Conservation (phyloP, 2,113 vertebrate genomes). For the Xiphophorus hellerii region DNA sequence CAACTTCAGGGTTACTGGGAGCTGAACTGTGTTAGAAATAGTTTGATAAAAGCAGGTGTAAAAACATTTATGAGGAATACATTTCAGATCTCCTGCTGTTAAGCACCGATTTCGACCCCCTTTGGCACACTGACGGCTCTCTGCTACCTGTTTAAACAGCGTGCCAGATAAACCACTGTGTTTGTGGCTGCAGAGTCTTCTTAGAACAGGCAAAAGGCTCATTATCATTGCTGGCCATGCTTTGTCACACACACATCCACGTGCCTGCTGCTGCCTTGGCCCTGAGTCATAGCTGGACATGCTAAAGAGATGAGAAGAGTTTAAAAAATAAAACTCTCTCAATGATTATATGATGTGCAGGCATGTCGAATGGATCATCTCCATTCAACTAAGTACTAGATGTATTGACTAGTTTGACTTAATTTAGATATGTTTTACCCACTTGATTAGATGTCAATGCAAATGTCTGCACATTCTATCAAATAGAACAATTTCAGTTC, state of each 20-base stretch:
- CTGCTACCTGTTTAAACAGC: slow-evolving; percentile 52
- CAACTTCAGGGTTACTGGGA: no score
- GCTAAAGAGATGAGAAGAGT: slow-evolving; percentile 3
- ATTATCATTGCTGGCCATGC: slow-evolving; percentile 8
- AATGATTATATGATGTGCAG: slow-evolving; percentile 7
- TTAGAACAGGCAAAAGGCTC: slow-evolving; percentile 5
- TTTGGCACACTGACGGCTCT: slow-evolving; percentile 3
- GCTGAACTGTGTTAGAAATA: no score
- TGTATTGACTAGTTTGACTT: no score
- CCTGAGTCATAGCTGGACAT: slow-evolving; percentile 13
- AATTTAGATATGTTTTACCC: not conserved
- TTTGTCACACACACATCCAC: slow-evolving; percentile 38
- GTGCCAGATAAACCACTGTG: slow-evolving; percentile 52
- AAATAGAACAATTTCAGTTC: slow-evolving; percentile 15
- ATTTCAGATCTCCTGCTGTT: slow-evolving; percentile 1
- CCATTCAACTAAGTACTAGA: not conserved
- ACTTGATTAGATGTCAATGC: not conserved
- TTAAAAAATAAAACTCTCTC: not conserved
- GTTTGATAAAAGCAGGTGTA: no score
- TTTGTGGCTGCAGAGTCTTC: slow-evolving; percentile 9
- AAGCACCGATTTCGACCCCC: not conserved
- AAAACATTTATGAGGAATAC: not conserved
- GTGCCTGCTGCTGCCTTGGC: slow-evolving; percentile 19
- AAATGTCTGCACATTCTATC: no score
- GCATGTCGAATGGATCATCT: slow-evolving; percentile 2